phyloP scores from a whole-genome alignment of 2,113 vertebrate species.

The Pristiophorus japonicus region DNA sequence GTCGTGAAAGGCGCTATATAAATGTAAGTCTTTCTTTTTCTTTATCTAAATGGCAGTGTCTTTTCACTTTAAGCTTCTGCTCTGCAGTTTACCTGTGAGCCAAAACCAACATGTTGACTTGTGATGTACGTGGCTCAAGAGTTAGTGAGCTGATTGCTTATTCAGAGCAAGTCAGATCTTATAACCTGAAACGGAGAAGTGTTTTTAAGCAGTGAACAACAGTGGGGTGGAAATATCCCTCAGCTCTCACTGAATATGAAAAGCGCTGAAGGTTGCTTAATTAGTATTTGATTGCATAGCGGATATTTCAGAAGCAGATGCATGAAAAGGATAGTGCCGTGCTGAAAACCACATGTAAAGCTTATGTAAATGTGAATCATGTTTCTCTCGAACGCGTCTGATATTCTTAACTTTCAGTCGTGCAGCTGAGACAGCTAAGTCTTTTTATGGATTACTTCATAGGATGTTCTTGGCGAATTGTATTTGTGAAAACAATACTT shows the following conservation, averaged over 20 bases:
- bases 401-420: neutral
- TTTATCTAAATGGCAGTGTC: neutral
- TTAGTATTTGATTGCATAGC: neutral
- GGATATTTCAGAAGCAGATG: constrained; percentile 21
- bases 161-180: neutral
- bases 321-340: neutral
- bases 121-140: neutral
- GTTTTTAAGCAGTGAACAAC: neutral
- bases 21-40: too few relatives aligned
- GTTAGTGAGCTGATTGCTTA: neutral
- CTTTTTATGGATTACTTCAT: constrained; percentile 44
- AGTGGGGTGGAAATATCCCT: neutral
- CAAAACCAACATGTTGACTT: neutral
- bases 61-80: neutral
- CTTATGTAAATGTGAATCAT: neutral
- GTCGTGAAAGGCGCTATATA: too few relatives aligned
- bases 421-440: constrained; percentile 31
- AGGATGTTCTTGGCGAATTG: constrained; percentile 57
- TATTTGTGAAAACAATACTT: constrained; percentile 57
- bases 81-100: neutral
- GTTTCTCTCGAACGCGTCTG: neutral
- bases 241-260: neutral
- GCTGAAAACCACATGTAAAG: neutral
- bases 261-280: neutral
- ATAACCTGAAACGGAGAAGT: neutral